A percentile compares a stretch with the other conserved stretches of the same genome.
phyloP scores from a whole-genome alignment of 2,113 vertebrate genomes.

The Corythoichthys intestinalis region DNA sequence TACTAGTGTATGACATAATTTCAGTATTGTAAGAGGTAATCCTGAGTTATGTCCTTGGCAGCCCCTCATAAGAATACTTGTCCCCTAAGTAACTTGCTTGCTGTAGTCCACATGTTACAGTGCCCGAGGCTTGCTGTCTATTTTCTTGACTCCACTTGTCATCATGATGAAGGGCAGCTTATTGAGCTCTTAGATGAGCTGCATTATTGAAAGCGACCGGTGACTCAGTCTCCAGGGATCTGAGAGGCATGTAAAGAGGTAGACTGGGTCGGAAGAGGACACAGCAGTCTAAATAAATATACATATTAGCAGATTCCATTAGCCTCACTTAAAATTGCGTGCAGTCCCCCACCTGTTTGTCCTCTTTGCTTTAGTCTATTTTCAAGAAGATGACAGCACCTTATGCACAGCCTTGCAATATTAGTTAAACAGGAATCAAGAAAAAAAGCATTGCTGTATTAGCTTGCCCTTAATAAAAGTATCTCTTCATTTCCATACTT shows the following conservation, averaged over 20 bases:
- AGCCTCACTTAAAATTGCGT: slow-evolving; percentile 58
- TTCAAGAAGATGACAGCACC: slow-evolving; percentile 17
- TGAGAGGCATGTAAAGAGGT: slow-evolving; percentile 34
- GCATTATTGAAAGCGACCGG: slow-evolving; percentile 63
- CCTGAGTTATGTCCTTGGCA: background rate
- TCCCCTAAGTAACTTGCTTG: slow-evolving; percentile 26
- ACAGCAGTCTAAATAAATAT: slow-evolving; percentile 53
- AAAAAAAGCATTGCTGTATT: slow-evolving; percentile 7
- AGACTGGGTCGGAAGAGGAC: slow-evolving; percentile 28
- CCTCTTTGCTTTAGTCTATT: slow-evolving; percentile 44
- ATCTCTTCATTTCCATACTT: background rate
- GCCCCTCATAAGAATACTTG: slow-evolving; percentile 18
- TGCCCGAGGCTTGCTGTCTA: slow-evolving; percentile 10
- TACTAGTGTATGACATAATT: background rate
- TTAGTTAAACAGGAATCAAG: slow-evolving; percentile 28
- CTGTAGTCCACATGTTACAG: slow-evolving; percentile 19
- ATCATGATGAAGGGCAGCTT: slow-evolving; percentile 49
- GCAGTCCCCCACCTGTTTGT: slow-evolving; percentile 49
- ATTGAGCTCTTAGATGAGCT: slow-evolving; percentile 37
- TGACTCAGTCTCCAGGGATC: slow-evolving; percentile 56
- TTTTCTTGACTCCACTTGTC: slow-evolving; percentile 43
- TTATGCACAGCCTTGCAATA: slow-evolving; percentile 1
- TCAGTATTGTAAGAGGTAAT: background rate
- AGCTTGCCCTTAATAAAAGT: background rate
- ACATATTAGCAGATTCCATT: slow-evolving; percentile 60